A percentile compares a stretch with the other conserved stretches of the same genome.
Conservation (phyloP, 2,113 vertebrate species). For the Chiloscyllium plagiosum region DNA sequence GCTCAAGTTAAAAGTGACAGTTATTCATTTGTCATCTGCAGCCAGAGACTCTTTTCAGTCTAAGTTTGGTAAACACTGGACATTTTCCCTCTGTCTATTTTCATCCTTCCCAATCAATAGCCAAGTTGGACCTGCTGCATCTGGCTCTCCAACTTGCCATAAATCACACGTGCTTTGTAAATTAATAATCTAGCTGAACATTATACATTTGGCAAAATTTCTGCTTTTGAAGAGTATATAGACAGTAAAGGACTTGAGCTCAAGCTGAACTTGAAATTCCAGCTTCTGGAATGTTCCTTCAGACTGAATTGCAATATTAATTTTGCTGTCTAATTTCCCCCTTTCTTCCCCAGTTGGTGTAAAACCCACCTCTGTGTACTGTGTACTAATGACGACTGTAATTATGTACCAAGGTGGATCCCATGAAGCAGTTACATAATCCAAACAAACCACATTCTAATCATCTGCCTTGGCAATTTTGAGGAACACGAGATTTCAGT, state of each 20-base stretch:
- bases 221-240: too few species aligned
- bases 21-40: not conserved
- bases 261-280: too few species aligned
- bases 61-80: not conserved
- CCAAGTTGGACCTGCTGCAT: not conserved
- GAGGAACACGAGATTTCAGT: not conserved
- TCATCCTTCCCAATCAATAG: not conserved
- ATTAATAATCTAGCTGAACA: too few species aligned
- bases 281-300: too few species aligned
- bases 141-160: not conserved
- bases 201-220: too few species aligned
- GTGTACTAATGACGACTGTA: too few species aligned
- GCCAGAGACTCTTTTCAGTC: not conserved
- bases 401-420: too few species aligned
- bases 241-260: too few species aligned
- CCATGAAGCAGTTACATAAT: not conserved
- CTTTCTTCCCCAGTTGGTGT: too few species aligned
- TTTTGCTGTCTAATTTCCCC: too few species aligned
- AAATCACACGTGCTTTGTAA: not conserved
- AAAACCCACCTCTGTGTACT: too few species aligned
- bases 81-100: not conserved
- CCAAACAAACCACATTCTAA: not conserved
- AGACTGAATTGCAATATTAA: too few species aligned
- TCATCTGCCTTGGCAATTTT: not conserved
- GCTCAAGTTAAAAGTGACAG: not conserved